Evolutionary conservation across 2,113 vertebrate genomes (phyloP).

Genomic region (Thoracochromis brauschi): DNA sequence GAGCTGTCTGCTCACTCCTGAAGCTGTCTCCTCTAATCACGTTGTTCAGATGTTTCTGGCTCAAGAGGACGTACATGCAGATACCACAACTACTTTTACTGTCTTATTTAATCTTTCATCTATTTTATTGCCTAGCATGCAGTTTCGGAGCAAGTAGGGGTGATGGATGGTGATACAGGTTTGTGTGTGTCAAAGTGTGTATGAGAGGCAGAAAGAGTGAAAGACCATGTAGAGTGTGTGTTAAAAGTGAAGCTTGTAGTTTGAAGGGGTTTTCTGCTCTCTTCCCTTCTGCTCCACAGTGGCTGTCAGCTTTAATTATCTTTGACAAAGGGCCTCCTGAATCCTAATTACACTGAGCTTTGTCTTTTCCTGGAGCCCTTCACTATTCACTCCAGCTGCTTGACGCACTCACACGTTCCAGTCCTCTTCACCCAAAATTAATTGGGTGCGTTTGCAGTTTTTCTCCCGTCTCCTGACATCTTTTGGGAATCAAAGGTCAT

Average conservation of each 20-base stretch:
- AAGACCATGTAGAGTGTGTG: slow-evolving; percentile 19
- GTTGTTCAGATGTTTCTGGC: not conserved
- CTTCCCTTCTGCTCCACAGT: slow-evolving; percentile 43
- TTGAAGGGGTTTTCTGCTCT: slow-evolving; percentile 50
- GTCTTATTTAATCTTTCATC: slow-evolving; percentile 48
- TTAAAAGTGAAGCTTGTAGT: slow-evolving; percentile 51
- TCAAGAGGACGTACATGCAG: not conserved
- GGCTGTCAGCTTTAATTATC: slow-evolving; percentile 69
- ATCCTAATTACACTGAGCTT: slow-evolving; percentile 60
- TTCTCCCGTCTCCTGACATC: slow-evolving; percentile 52
- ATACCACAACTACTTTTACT: slow-evolving; percentile 6
- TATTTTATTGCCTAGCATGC: slow-evolving; percentile 44
- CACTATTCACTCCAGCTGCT: slow-evolving; percentile 49
- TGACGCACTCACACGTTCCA: slow-evolving; percentile 47
- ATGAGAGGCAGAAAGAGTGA: not conserved
- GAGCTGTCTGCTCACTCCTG: not conserved
- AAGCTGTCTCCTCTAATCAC: slow-evolving; percentile 24
- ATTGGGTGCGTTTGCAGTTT: slow-evolving; percentile 51
- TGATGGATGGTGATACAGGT: slow-evolving; percentile 43
- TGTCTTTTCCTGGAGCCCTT: slow-evolving; percentile 56
- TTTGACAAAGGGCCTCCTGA: slow-evolving; percentile 61
- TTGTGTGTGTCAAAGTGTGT: not conserved
- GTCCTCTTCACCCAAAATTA: slow-evolving; percentile 56
- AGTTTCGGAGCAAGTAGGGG: not conserved
- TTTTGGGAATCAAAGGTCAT: slow-evolving; percentile 66